Conservation (phyloP, 2,113 vertebrate genomes). For the Melanerpes aurifrons region DNA sequence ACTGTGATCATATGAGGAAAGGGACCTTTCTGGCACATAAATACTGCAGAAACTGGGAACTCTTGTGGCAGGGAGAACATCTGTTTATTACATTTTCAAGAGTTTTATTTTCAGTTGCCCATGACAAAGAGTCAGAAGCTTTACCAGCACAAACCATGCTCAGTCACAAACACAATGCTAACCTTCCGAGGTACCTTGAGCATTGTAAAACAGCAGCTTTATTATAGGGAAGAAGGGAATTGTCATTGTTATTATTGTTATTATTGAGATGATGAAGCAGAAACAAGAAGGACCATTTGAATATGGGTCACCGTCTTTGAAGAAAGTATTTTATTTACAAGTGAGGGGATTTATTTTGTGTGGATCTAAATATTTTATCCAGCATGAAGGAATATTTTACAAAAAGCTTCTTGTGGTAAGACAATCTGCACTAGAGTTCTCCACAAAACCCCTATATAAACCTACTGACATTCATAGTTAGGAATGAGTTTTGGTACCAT, state of each 20-base stretch:
- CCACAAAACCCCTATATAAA: constrained; percentile 10
- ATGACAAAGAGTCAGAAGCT: constrained; percentile 2
- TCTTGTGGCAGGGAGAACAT: constrained; percentile 52
- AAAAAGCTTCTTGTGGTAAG: not conserved
- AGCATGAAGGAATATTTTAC: not conserved
- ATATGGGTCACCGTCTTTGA: not conserved
- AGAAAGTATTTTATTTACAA: not conserved
- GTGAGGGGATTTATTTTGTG: constrained; percentile 11
- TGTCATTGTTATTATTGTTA: too few species aligned
- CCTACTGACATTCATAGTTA: not conserved
- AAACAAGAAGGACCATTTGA: not conserved
- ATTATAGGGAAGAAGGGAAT: not conserved
- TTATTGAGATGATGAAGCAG: too few species aligned
- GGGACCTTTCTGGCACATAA: constrained; percentile 56
- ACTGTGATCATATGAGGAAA: constrained; percentile 30
- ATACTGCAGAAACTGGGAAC: constrained; percentile 6
- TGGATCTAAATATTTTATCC: not conserved
- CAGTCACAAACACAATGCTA: not conserved
- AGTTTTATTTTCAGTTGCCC: constrained; percentile 57
- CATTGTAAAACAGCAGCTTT: constrained; percentile 5
- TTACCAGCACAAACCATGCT: not conserved
- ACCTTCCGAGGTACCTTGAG: not conserved
- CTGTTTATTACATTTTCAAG: constrained; percentile 67
- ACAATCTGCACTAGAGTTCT: not conserved
- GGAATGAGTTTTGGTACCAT: not conserved